These are phyloP conservation scores for Xenopus petersii DNA, from an alignment of 2,797 vertebrate species.

Conservation along the genomic window DNA sequence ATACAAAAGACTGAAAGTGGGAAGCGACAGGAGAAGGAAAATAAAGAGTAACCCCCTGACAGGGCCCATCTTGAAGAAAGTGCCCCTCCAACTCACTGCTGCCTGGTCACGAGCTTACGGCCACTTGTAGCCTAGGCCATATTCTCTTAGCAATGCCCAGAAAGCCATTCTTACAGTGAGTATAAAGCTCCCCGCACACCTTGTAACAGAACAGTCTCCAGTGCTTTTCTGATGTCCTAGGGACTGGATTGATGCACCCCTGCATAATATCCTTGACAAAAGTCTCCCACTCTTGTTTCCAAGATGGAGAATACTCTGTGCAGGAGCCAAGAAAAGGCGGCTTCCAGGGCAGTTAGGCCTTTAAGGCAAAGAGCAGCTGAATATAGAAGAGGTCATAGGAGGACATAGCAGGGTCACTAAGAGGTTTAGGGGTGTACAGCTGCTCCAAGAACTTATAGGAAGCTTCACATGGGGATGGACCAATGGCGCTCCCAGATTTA, in stretches of 20 bases:
- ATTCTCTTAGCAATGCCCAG: slow-evolving; percentile 74
- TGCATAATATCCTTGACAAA: slow-evolving; percentile 73
- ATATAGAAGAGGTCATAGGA: slow-evolving; percentile 70
- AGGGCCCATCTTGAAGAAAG: slow-evolving; percentile 71
- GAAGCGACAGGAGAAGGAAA: slow-evolving; percentile 63
- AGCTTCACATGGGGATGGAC: slow-evolving; percentile 56
- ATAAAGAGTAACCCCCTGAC: slow-evolving; percentile 81
- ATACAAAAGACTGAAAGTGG: too few relatives aligned
- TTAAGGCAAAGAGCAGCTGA: slow-evolving; percentile 81
- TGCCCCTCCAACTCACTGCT: slow-evolving; percentile 78
- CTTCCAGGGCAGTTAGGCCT: slow-evolving; percentile 73
- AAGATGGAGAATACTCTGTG: slow-evolving; percentile 74
- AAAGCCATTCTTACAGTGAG: slow-evolving; percentile 69
- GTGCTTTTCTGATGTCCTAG: slow-evolving; percentile 52
- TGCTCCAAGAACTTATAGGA: slow-evolving; percentile 63
- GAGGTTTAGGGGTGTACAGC: slow-evolving; percentile 68
- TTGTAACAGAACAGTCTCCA: slow-evolving; percentile 64
- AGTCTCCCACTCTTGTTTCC: slow-evolving; percentile 66
- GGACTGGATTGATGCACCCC: slow-evolving; percentile 69
- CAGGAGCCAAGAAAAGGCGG: slow-evolving; percentile 73
- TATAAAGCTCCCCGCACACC: slow-evolving; percentile 70
- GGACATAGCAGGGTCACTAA: slow-evolving; percentile 62
- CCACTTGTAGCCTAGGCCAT: slow-evolving; percentile 82
- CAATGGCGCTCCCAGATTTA: slow-evolving; percentile 69
- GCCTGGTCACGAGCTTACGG: slow-evolving; percentile 75